Conservation (phyloP, 2,113 vertebrate genomes). For the Zosterops japonicus region DNA sequence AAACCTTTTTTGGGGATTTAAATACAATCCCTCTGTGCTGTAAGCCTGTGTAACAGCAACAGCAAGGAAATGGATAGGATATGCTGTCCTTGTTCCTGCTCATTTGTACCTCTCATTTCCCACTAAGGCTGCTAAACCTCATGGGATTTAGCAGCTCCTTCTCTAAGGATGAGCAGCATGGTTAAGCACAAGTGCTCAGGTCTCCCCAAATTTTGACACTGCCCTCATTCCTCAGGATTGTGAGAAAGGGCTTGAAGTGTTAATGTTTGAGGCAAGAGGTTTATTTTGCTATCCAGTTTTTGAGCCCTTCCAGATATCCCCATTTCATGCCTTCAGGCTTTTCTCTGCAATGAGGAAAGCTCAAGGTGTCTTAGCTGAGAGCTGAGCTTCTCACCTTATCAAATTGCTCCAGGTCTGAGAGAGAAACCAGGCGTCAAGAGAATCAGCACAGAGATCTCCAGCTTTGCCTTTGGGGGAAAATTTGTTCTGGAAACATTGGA, state of each 20-base stretch:
- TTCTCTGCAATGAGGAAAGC: conserved; percentile 28
- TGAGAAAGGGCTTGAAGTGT: conserved; percentile 28
- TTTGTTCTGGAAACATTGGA: not conserved
- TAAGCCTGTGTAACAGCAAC: conserved; percentile 17
- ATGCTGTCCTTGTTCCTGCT: not conserved
- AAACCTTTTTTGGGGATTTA: conserved; percentile 56
- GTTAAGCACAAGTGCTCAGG: not conserved
- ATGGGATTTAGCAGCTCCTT: not conserved
- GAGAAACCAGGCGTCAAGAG: not conserved
- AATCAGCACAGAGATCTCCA: not conserved
- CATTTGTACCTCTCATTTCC: conserved; percentile 16
- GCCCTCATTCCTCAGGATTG: not conserved
- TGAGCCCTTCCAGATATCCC: conserved; percentile 34
- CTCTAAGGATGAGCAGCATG: not conserved
- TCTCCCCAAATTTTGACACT: not conserved
- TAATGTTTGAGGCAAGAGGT: conserved; percentile 28
- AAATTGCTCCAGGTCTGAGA: conserved; percentile 35
- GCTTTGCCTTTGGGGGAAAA: conserved; percentile 11
- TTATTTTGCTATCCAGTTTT: conserved; percentile 27
- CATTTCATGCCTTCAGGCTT: conserved; percentile 58
- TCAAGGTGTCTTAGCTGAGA: conserved; percentile 7
- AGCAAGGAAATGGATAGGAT: not conserved
- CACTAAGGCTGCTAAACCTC: not conserved
- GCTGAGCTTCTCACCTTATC: conserved; percentile 48
- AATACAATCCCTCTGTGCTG: conserved; percentile 4